phyloP scores from a whole-genome alignment of 2,113 vertebrate species.

The Condylura cristata region DNA sequence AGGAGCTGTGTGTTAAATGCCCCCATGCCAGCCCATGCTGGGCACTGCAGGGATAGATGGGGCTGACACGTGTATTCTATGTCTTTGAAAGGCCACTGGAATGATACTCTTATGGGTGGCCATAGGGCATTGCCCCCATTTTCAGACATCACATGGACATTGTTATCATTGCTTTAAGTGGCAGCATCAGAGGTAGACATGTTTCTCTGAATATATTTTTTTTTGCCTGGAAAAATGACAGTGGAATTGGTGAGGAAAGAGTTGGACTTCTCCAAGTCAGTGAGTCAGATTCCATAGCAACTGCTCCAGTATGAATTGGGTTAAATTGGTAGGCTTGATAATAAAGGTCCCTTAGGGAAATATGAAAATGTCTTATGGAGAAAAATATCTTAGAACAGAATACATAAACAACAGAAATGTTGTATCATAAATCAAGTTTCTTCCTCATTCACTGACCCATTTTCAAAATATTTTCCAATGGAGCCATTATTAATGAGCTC shows the following conservation, averaged over 20 bases:
- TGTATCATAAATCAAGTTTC: background rate
- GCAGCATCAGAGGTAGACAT: background rate
- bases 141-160: background rate
- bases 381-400: background rate
- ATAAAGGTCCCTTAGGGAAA: background rate
- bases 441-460: slow-evolving; percentile 24
- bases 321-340: slow-evolving; percentile 4
- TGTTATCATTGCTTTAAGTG: background rate
- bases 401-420: background rate
- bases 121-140: background rate
- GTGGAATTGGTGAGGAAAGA: background rate
- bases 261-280: background rate
- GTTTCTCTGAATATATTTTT: slow-evolving; percentile 20
- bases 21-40: fast-evolving
- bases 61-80: background rate
- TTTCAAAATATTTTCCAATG: slow-evolving; percentile 17
- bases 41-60: background rate
- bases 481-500: background rate
- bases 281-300: background rate
- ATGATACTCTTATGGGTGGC: background rate
- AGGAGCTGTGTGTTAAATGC: background rate
- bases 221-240: background rate
- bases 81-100: background rate
- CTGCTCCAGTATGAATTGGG: background rate
- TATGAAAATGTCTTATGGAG: background rate